Evolutionary conservation across 2,888 invertebrate species (phyloP).

Genomic region (Lepeophtheirus nordmannii): DNA sequence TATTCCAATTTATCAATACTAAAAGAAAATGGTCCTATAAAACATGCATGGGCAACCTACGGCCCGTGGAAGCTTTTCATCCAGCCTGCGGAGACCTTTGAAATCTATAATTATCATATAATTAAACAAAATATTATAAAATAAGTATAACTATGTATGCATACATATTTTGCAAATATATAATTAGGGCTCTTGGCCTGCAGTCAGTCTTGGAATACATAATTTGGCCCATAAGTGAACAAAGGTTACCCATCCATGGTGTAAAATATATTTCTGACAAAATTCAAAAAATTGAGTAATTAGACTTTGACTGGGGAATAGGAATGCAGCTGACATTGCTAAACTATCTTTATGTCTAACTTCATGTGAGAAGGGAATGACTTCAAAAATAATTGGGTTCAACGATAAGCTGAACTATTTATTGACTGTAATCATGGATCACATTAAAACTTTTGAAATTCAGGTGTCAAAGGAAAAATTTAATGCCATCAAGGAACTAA

Average conservation of each 20-base stretch:
- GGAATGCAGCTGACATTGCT: slow-evolving; percentile 57
- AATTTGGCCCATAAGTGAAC: too few species aligned
- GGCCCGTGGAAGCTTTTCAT: too few species aligned
- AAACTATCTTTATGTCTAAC: slow-evolving; percentile 37
- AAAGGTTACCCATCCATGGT: too few species aligned
- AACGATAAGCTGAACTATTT: slow-evolving; percentile 56
- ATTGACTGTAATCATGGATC: slow-evolving; percentile 50
- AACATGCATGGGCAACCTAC: too few species aligned
- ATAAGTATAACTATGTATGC: too few species aligned
- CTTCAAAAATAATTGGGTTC: slow-evolving; percentile 49
- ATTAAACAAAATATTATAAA: too few species aligned
- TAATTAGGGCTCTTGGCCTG: too few species aligned
- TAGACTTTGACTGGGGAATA: slow-evolving; percentile 51
- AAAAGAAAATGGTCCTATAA: slow-evolving; percentile 47
- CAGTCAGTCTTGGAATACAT: too few species aligned
- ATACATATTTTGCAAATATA: too few species aligned
- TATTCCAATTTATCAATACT: slow-evolving; percentile 65
- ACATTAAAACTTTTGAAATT: slow-evolving; percentile 44
- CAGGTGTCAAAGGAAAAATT: slow-evolving; percentile 45
- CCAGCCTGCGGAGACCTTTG: too few species aligned
- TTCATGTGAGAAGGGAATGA: slow-evolving; percentile 50
- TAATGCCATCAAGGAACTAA: slow-evolving; percentile 51
- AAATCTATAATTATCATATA: too few species aligned
- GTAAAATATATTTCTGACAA: slow-evolving; percentile 54
- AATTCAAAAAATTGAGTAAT: slow-evolving; percentile 56